These are phyloP conservation scores for Donacobius atricapilla DNA, from an alignment of 2,113 vertebrate genomes.

Conservation along the genomic window DNA sequence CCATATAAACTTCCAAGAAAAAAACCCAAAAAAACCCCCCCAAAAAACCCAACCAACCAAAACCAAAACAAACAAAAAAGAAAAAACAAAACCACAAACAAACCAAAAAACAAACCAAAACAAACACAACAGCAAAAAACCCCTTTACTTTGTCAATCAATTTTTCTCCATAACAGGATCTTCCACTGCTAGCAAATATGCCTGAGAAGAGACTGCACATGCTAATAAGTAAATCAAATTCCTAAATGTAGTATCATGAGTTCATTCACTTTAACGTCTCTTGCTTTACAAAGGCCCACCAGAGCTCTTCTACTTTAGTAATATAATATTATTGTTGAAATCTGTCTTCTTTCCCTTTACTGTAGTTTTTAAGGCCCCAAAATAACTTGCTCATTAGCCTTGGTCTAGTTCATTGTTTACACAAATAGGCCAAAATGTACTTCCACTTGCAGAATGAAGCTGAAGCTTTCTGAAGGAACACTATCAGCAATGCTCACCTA, in stretches of 20 bases:
- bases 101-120: not conserved
- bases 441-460: constrained; percentile 41
- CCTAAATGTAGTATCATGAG: not conserved
- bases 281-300: constrained; percentile 22
- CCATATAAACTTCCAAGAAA: not conserved
- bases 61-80: not conserved
- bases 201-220: constrained; percentile 12
- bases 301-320: constrained; percentile 52
- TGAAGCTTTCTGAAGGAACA: constrained; percentile 51
- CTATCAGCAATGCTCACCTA: constrained; percentile 64
- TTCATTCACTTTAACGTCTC: not conserved
- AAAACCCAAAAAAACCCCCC: not conserved
- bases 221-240: constrained; percentile 35
- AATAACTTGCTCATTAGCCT: constrained; percentile 73
- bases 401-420: constrained; percentile 63
- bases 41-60: not conserved
- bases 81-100: not conserved
- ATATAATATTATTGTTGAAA: constrained; percentile 38
- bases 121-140: too few species aligned
- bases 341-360: constrained; percentile 20
- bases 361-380: constrained; percentile 53
- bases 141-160: not conserved
- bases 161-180: constrained; percentile 5
- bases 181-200: not conserved
- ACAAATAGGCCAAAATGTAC: constrained; percentile 73